These are phyloP conservation scores for Athripsodes cinereus DNA, from an alignment of 2,888 invertebrate species.

Conservation along the genomic window DNA sequence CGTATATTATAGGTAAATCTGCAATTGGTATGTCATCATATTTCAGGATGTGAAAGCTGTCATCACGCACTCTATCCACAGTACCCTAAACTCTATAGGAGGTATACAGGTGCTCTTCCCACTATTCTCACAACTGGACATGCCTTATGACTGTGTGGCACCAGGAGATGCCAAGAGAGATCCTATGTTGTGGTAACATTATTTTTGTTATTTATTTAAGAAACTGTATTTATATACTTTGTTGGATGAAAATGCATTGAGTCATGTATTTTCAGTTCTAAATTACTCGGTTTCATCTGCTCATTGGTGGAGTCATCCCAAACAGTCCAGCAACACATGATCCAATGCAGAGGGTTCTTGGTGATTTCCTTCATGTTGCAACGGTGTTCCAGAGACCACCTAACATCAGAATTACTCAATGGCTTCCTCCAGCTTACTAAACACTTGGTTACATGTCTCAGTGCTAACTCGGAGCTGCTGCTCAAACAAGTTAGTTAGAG, in stretches of 20 bases:
- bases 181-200: constrained; percentile 76
- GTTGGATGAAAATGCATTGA: not conserved
- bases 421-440: constrained; percentile 89
- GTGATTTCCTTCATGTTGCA: constrained; percentile 97
- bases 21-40: constrained; percentile 14
- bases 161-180: constrained; percentile 77
- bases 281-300: constrained; percentile 93
- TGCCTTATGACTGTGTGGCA: constrained; percentile 78
- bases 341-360: constrained; percentile 96
- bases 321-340: constrained; percentile 98
- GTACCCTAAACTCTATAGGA: constrained; percentile 97
- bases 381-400: constrained; percentile 85
- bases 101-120: constrained; percentile 98
- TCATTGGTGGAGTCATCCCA: constrained; percentile 95
- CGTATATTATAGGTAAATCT: too few relatives aligned
- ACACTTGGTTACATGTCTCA: constrained; percentile 87
- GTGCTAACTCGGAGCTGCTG: constrained; percentile 85
- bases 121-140: constrained; percentile 93
- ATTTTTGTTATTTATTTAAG: not conserved
- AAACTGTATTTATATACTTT: not conserved
- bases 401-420: constrained; percentile 88
- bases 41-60: constrained; percentile 97
- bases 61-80: constrained; percentile 98
- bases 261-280: constrained; percentile 60
- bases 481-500: constrained; percentile 73